Base-by-base conservation (phyloP, 2,888 invertebrate genomes). In the Teleogryllus oceanicus region DNA sequence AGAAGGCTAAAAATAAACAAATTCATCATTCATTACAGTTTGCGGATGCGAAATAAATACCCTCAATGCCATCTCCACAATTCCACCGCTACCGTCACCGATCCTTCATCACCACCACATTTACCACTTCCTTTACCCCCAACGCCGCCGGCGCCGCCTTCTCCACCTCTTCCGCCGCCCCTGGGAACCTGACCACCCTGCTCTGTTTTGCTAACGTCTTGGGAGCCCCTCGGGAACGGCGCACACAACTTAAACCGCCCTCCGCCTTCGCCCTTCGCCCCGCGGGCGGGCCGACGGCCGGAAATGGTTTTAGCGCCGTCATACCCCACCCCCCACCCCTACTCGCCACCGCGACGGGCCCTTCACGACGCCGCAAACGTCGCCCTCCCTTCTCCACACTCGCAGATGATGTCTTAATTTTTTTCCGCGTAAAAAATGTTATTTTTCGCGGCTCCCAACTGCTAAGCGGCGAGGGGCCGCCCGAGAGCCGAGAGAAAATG, bases 131-230 rank as follows among this genome's bases (percentile, higher is more conserved):
- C 37, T 37, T 37, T 37, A 37, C 37, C 37, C 8, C 62, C n/a
- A 13, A 3, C 62, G 13, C 11, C 62, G 62, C 62, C 16, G 62
- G 13, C 16, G 62, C 62, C 13, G 16, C 16, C 62, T 16, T 0
- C 37, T 8, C 37, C 37, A 62, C 62, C 62, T n/a, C 62, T 16
- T 13, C n/a, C 62, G n/a, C 62, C 62, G 62, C 62, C 62, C 62
- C 62, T 62, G 62, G n/a, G 62, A 62, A 62, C 62, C 62, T 62
- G 62, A 62, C 62, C 62, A 62, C 62, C 62, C 62, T 62, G 62
- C 62, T 62, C 62, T 62, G 62, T 62, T 62, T 62, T 62, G 62
- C 62, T 62, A 62, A 62, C 62, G 62, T 62, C 62, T 62, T 62
- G 62, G 62, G 62, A n/a, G 16, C 16, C 16, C 13, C 16, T n/a